phyloP scores from a whole-genome alignment of 35 echinoderm and acorn worm genomes.

The Lytechinus pictus region DNA sequence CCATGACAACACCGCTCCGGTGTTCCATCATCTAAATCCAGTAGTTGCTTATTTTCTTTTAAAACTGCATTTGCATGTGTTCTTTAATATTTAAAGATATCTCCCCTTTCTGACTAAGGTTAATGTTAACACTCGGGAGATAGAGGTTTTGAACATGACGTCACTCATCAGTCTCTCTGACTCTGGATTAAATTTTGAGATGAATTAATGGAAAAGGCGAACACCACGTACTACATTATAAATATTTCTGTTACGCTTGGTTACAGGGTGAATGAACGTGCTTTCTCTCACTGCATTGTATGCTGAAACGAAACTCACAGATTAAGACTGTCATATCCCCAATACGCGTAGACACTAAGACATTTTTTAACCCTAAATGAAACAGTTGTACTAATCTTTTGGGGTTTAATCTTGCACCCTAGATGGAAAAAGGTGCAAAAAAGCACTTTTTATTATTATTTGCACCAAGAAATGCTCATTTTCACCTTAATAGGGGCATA shows the following conservation, averaged over 20 bases:
- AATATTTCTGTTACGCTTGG: background rate
- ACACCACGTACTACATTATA: background rate
- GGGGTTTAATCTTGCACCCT: too few species aligned
- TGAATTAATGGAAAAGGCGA: background rate
- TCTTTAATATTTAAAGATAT: background rate
- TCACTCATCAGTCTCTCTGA: background rate
- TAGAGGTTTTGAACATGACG: background rate
- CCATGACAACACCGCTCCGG: background rate
- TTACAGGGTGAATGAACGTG: background rate
- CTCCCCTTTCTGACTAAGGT: background rate
- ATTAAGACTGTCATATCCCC: background rate
- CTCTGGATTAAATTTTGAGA: background rate
- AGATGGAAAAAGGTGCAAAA: too few species aligned
- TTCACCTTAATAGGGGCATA: too few species aligned
- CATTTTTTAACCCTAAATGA: too few species aligned
- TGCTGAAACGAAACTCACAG: too few species aligned
- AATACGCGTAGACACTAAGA: too few species aligned
- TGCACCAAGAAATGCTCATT: too few species aligned
- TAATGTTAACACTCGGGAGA: background rate
- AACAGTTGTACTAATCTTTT: too few species aligned
- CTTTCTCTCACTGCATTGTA: too few species aligned
- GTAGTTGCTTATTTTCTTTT: background rate
- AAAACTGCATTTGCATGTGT: background rate
- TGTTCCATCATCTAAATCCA: background rate
- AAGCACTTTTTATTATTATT: too few species aligned